These are phyloP conservation scores for Micrasema longulum DNA, from an alignment of 1,140 invertebrate species.

Conservation along the genomic window DNA sequence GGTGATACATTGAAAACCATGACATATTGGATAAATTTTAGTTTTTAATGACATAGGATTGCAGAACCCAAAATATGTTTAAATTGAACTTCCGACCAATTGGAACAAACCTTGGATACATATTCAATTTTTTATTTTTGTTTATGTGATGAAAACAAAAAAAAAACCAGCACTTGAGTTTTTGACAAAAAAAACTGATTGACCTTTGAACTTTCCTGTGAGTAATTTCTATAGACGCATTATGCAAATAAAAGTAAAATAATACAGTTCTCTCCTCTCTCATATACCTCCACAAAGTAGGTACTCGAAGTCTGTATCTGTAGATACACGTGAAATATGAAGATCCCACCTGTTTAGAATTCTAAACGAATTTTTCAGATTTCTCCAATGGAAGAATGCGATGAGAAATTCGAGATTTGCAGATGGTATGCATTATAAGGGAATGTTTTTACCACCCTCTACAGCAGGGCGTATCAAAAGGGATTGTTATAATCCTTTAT, in stretches of 20 bases:
- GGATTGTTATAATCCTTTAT: neutral
- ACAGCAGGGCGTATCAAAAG: neutral
- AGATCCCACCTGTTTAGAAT: conserved; percentile 54
- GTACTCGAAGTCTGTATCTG: neutral
- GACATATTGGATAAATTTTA: too few species aligned
- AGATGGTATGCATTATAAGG: conserved; percentile 52
- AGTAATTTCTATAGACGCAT: neutral
- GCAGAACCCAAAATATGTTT: too few species aligned
- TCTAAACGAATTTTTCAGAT: conserved; percentile 55
- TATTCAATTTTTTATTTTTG: too few species aligned
- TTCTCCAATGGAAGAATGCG: conserved; percentile 52
- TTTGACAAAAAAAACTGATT: neutral
- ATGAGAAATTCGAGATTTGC: conserved; percentile 53
- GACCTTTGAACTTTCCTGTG: neutral
- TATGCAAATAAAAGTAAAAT: neutral
- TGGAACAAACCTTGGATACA: too few species aligned
- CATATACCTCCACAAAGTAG: too few species aligned
- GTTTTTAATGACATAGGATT: too few species aligned
- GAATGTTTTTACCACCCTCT: conserved; percentile 26
- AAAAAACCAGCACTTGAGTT: too few species aligned
- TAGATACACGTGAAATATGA: conserved; percentile 53
- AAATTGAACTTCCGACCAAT: too few species aligned
- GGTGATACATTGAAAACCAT: too few species aligned
- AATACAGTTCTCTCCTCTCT: neutral
- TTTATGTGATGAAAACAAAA: too few species aligned